These are phyloP conservation scores for Pomacea maculata DNA, from an alignment of 1,140 invertebrate genomes.

Conservation along the genomic window DNA sequence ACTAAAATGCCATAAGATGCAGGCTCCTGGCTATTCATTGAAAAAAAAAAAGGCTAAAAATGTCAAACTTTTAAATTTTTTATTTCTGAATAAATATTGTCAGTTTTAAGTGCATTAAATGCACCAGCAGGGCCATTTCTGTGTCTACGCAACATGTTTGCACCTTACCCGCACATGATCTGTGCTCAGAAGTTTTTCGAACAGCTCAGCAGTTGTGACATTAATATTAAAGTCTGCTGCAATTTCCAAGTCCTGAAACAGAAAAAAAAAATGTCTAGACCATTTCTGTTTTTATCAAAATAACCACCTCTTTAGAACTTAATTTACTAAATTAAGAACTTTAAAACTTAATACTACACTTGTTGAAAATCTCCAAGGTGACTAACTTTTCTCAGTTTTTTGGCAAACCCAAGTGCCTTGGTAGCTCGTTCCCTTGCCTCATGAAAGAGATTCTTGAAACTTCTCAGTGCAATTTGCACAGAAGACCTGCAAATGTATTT, in stretches of 20 bases:
- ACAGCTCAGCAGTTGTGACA: slow-evolving; percentile 54
- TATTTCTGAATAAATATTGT: no score
- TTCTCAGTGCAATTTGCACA: slow-evolving; percentile 78
- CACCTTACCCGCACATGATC: slow-evolving; percentile 61
- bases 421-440: slow-evolving; percentile 81
- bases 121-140: no score
- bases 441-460: slow-evolving; percentile 81
- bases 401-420: slow-evolving; percentile 82
- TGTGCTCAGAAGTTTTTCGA: slow-evolving; percentile 63
- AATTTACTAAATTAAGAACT: background rate
- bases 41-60: no score
- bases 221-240: slow-evolving; percentile 67
- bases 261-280: slow-evolving; percentile 6
- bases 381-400: slow-evolving; percentile 73
- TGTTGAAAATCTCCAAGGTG: background rate
- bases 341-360: background rate
- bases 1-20: no score
- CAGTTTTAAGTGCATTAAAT: no score
- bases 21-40: no score
- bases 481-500: background rate
- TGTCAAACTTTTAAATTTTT: no score
- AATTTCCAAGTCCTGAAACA: slow-evolving; percentile 72
- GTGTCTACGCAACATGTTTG: no score
- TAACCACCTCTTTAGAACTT: background rate
- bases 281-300: background rate